Conservation (phyloP, 2,888 invertebrate species). For the Hemicrepidius hirtus region DNA sequence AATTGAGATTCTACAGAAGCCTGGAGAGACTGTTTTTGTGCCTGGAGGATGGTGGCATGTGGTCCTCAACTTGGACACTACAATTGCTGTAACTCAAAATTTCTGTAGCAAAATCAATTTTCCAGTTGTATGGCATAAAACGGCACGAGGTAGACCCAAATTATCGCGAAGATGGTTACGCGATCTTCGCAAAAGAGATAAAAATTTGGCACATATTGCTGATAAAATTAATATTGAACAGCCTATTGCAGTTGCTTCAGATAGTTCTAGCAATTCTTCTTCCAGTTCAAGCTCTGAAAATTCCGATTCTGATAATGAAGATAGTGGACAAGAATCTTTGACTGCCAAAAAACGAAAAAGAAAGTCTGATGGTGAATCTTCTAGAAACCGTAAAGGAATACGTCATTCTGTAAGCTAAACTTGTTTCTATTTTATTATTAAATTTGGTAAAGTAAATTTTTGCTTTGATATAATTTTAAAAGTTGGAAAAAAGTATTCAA, state of each 20-base stretch:
- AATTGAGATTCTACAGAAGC: constrained; percentile 94
- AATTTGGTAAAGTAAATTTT: constrained; percentile 5
- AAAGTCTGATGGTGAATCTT: constrained; percentile 72
- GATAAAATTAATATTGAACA: constrained; percentile 89
- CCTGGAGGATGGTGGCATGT: constrained; percentile 99
- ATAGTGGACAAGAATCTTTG: constrained; percentile 92
- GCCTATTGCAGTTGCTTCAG: constrained; percentile 94
- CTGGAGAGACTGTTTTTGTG: constrained; percentile 98
- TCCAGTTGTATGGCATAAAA: constrained; percentile 98
- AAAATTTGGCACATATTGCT: constrained; percentile 85
- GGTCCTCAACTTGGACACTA: constrained; percentile 96
- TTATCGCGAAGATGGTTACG: constrained; percentile 93
- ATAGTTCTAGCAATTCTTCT: constrained; percentile 87
- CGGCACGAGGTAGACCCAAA: constrained; percentile 93
- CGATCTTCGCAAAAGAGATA: constrained; percentile 79
- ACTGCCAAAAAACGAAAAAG: constrained; percentile 89
- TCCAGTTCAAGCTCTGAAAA: constrained; percentile 70
- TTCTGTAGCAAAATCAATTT: constrained; percentile 97
- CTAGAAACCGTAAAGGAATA: constrained; percentile 63
- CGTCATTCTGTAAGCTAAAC: constrained; percentile 61
- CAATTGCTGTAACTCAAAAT: constrained; percentile 98
- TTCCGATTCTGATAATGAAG: constrained; percentile 75
- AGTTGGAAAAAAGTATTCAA: no score
- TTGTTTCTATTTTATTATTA: constrained; percentile 1
- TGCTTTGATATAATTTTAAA: no score